Evolutionary conservation across 2,113 vertebrate genomes (phyloP).

Genomic region (Tautogolabrus adspersus): DNA sequence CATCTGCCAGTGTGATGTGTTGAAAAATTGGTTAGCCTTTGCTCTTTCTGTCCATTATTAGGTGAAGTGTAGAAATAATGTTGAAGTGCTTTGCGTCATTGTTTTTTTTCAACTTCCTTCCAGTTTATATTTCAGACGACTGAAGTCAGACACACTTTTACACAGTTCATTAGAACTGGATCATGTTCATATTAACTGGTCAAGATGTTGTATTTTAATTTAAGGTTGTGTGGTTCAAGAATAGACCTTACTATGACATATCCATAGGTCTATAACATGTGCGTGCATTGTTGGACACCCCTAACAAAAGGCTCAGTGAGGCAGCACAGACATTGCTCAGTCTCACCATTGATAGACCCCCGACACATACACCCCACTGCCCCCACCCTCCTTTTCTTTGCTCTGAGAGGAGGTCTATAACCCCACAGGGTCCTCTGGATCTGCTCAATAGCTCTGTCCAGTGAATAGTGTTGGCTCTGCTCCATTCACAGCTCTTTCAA

Average conservation of each 20-base stretch:
- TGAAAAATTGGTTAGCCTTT: conserved; percentile 57
- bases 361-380: conserved; percentile 34
- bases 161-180: background rate
- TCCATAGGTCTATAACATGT: conserved; percentile 1
- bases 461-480: conserved; percentile 56
- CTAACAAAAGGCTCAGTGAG: conserved; percentile 79
- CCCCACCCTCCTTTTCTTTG: conserved; percentile 41
- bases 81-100: conserved; percentile 27
- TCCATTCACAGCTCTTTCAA: conserved; percentile 74
- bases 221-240: too few relatives aligned
- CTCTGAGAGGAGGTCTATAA: conserved; percentile 47
- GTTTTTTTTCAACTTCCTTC: conserved; percentile 17
- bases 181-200: background rate
- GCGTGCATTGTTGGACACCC: conserved; percentile 33
- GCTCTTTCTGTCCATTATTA: conserved; percentile 50
- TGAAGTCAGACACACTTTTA: conserved; percentile 7
- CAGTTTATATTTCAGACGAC: conserved; percentile 13
- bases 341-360: conserved; percentile 61
- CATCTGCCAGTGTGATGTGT: conserved; percentile 61
- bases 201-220: background rate
- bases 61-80: conserved; percentile 32
- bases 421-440: conserved; percentile 59
- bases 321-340: conserved; percentile 70
- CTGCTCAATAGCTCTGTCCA: conserved; percentile 68
- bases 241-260: too few relatives aligned